These are phyloP conservation scores for Dorcus parallelipipedus DNA, from an alignment of 2,888 invertebrate genomes.

Conservation along the genomic window DNA sequence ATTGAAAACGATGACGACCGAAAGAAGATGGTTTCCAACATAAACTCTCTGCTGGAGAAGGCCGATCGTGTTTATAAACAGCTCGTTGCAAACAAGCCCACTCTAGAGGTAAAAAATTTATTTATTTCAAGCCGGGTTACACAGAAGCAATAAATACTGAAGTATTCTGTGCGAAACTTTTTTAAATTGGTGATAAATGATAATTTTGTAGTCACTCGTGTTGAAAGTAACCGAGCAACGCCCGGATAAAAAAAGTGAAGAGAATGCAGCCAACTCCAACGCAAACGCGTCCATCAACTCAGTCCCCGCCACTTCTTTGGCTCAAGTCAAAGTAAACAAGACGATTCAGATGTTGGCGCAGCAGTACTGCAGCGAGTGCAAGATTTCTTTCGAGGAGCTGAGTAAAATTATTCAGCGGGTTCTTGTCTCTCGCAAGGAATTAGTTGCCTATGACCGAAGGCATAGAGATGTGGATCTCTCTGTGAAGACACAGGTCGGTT, in stretches of 20 bases:
- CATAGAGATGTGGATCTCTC: conserved; percentile 61
- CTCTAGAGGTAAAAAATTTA: conserved; percentile 65
- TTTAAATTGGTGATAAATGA: background rate
- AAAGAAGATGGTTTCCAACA: conserved; percentile 88
- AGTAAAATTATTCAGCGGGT: conserved; percentile 88
- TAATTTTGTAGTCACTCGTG: conserved; percentile 59
- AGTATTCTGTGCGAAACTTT: no score
- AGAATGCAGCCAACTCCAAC: conserved; percentile 32
- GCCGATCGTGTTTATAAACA: conserved; percentile 93
- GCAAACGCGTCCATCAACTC: conserved; percentile 27
- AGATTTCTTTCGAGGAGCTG: conserved; percentile 91
- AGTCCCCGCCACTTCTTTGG: conserved; percentile 23
- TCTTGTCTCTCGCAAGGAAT: conserved; percentile 83
- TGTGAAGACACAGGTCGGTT: conserved; percentile 13
- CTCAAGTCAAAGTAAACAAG: conserved; percentile 68
- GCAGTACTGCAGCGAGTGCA: conserved; percentile 93
- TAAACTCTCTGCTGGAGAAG: conserved; percentile 87
- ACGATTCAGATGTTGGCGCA: conserved; percentile 92
- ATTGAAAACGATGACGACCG: conserved; percentile 96
- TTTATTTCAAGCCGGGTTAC: no score
- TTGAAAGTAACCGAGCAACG: conserved; percentile 87
- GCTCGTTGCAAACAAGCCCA: conserved; percentile 84
- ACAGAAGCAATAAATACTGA: no score
- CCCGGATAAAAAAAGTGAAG: conserved; percentile 62
- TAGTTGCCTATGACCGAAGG: conserved; percentile 86